phyloP scores from a whole-genome alignment of 1,140 invertebrate species.

The Palaemon carinicauda region DNA sequence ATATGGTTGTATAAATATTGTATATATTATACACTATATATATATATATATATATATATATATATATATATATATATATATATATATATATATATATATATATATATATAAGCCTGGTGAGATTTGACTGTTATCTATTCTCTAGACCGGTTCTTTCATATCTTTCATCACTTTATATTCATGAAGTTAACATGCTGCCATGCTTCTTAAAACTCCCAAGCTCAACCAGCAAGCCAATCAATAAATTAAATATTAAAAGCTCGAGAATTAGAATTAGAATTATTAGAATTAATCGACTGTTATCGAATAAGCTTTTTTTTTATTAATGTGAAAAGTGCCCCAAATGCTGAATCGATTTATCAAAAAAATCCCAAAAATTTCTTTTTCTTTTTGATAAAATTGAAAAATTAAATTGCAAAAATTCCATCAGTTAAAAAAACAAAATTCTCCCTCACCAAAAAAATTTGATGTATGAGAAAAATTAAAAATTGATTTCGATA shows the following conservation, averaged over 20 bases:
- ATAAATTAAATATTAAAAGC: neutral
- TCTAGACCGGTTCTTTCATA: constrained; percentile 15
- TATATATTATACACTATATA: too few relatives aligned
- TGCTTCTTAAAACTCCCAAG: constrained; percentile 25
- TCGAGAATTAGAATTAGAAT: neutral
- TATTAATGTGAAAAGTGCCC: neutral
- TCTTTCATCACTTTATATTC: neutral
- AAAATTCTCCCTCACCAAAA: too few relatives aligned
- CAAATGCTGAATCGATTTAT: neutral
- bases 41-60: too few relatives aligned
- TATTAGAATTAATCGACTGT: neutral
- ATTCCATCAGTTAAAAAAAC: too few relatives aligned
- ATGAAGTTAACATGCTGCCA: constrained; percentile 55
- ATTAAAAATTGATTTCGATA: too few relatives aligned
- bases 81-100: too few relatives aligned
- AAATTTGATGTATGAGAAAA: too few relatives aligned
- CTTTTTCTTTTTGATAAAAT: neutral
- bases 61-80: too few relatives aligned
- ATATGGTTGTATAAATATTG: too few relatives aligned
- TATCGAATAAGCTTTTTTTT: neutral
- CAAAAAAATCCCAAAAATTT: neutral
- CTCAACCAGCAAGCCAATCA: constrained; percentile 13
- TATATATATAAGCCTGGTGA: too few relatives aligned
- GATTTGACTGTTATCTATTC: constrained; percentile 11
- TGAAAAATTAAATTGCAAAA: too few relatives aligned